Percentiles rank a stretch among this genome's conserved stretches.
Conservation (phyloP, 2,113 vertebrate genomes). For the Pseudolaguvia tuberculata region DNA sequence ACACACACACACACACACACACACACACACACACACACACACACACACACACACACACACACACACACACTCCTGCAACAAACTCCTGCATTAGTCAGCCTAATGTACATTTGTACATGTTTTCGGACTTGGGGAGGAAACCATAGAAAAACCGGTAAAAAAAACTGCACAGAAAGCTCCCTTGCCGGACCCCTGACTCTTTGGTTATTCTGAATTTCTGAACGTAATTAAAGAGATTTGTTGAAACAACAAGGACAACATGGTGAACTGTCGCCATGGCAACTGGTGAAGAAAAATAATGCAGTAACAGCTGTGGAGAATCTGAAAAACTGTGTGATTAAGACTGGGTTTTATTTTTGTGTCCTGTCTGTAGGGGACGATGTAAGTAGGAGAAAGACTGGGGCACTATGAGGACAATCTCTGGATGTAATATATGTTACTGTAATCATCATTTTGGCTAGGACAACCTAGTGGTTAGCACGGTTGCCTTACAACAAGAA, state of each 20-base stretch:
- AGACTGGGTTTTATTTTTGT: slow-evolving; percentile 58
- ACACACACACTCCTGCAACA: too few relatives aligned
- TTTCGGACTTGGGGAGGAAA: too few relatives aligned
- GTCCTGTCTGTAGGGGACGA: slow-evolving; percentile 8
- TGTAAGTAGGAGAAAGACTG: neutral
- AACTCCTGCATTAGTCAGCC: too few relatives aligned
- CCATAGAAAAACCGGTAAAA: too few relatives aligned
- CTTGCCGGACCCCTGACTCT: too few relatives aligned
- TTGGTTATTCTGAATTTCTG: slow-evolving; percentile 54
- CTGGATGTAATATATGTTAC: neutral
- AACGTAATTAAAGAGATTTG: slow-evolving; percentile 44
- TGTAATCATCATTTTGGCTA: neutral
- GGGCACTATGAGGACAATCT: neutral
- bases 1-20: too few relatives aligned
- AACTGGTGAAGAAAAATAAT: slow-evolving; percentile 52
- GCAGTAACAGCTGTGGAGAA: slow-evolving; percentile 61
- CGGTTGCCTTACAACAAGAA: too few relatives aligned
- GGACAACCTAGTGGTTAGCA: too few relatives aligned
- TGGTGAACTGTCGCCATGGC: slow-evolving; percentile 58
- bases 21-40: too few relatives aligned
- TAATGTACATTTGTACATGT: too few relatives aligned
- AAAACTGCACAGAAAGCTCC: too few relatives aligned
- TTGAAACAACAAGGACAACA: slow-evolving; percentile 43
- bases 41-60: too few relatives aligned
- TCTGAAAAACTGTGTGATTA: slow-evolving; percentile 56